phyloP scores from a whole-genome alignment of 2,113 vertebrate genomes.

The Laterallus jamaicensis region DNA sequence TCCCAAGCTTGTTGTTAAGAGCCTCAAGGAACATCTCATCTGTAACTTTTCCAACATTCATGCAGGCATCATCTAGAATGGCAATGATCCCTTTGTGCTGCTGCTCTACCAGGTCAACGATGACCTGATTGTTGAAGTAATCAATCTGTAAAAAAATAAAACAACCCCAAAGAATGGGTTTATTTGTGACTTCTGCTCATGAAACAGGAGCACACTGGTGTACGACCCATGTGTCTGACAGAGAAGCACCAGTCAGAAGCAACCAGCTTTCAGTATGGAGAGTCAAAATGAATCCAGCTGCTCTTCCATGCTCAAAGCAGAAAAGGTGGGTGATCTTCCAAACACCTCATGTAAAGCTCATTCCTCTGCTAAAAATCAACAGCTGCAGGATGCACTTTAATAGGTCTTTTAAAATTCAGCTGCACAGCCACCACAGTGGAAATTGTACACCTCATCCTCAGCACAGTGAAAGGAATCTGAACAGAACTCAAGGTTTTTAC shows the following conservation, averaged over 20 bases:
- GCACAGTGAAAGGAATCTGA: not conserved
- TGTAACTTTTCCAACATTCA: constrained; percentile 97
- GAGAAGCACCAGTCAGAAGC: accelerated
- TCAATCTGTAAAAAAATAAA: constrained; percentile 81
- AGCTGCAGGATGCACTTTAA: not conserved
- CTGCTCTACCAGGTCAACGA: constrained; percentile 96
- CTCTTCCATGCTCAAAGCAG: not conserved
- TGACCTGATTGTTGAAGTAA: constrained; percentile 99
- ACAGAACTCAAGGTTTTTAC: not conserved
- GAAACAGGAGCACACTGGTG: not conserved
- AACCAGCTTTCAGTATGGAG: not conserved
- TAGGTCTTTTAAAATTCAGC: not conserved
- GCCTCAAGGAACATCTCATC: constrained; percentile 95
- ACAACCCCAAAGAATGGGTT: not conserved
- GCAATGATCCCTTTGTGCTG: constrained; percentile 97
- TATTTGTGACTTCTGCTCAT: not conserved
- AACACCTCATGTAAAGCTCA: not conserved
- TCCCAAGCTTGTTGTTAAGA: constrained; percentile 90
- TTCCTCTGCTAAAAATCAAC: not conserved
- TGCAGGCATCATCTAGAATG: constrained; percentile 93
- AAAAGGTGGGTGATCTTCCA: not conserved
- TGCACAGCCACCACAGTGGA: not conserved
- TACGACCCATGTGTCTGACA: not conserved
- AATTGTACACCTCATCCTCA: not conserved
- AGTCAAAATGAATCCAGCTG: not conserved